These are phyloP conservation scores for Pogonognathellus flavescens DNA, from an alignment of 1,140 invertebrate species.

Conservation along the genomic window DNA sequence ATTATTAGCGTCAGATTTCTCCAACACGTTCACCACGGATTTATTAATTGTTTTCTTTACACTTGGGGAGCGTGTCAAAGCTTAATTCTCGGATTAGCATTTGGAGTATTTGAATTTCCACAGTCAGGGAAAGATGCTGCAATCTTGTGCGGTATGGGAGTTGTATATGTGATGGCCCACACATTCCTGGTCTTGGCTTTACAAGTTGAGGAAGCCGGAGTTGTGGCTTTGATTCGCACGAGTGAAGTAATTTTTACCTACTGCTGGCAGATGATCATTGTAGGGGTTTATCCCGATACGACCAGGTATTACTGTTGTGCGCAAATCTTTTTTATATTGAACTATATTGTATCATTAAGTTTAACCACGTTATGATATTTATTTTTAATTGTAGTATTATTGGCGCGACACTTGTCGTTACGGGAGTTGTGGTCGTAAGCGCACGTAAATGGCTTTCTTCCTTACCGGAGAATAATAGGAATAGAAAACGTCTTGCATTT, in stretches of 20 bases:
- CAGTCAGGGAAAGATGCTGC: neutral
- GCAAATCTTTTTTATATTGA: conserved; percentile 18
- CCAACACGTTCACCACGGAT: conserved; percentile 54
- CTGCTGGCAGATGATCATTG: conserved; percentile 55
- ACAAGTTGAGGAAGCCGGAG: conserved; percentile 57
- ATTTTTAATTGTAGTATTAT: conserved; percentile 78
- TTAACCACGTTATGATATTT: too few relatives aligned
- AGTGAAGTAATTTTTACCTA: conserved; percentile 60
- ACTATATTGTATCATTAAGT: too few relatives aligned
- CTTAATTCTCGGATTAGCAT: neutral
- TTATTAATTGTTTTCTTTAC: conserved; percentile 43
- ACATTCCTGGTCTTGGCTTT: conserved; percentile 51
- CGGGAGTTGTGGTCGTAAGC: conserved; percentile 85
- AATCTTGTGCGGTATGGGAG: conserved; percentile 36
- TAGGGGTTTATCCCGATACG: conserved; percentile 44
- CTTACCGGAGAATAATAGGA: conserved; percentile 69
- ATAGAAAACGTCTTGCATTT: neutral
- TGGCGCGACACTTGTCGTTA: conserved; percentile 86
- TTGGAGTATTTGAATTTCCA: conserved; percentile 4
- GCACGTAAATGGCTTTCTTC: conserved; percentile 87
- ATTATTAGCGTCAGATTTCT: conserved; percentile 52
- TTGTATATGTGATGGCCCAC: conserved; percentile 2
- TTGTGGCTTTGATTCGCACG: conserved; percentile 50
- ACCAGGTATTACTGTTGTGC: conserved; percentile 51
- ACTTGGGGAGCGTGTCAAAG: neutral